Base-by-base conservation (phyloP, 37 sponge, comb jelly and placozoan species). In the Crambe crambe region DNA sequence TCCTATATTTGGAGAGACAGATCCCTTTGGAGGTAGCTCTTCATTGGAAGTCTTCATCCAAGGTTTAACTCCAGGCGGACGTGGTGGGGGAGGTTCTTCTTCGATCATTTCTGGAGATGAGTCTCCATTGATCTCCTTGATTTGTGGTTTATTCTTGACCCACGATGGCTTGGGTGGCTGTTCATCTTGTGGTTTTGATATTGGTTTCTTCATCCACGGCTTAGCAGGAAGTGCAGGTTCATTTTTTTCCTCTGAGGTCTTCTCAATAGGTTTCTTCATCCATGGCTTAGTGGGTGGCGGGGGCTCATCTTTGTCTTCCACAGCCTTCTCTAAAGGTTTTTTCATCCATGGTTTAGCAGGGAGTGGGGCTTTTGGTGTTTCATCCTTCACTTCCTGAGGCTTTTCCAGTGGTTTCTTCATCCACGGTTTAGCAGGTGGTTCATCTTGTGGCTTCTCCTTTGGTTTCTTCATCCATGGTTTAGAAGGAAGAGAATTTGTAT, bases 381-480 rank as follows among this genome's bases (percentile, higher is more conserved):
- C 31, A 30, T 65, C 66, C 2, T 65, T 30, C 34, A 31, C 66
- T 65, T 65, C 66, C 25, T 60, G 26, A 51, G n/a, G n/a, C n/a
- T n/a, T n/a, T n/a, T n/a, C n/a, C 12, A 47, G 51, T 47, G 51
- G 51, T 47, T 60, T 25, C 66, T 30, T 65, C 35, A 31, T 31
- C 66, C 35, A 30, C 10, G 66, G 34, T 31, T 65, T 17, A 31
- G 31, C 9, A 12, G 9, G 66, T 65, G 12, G 51, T 47, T 47
- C 12, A 47, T 47, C 51, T 65, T 26, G 34, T 30, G 66, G 1
- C 5, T 65, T 65, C 30, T 32, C 66, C 3, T 2, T 2, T 2
- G 31, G 31, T 31, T 65, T 65, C 66, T 65, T 65, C 66, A 65
- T 65, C 66, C 66, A 20, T 8, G 66, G 59, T 12, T 58, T 58